Base-by-base conservation (phyloP, 2,797 vertebrate genomes). In the Poecilia picta region DNA sequence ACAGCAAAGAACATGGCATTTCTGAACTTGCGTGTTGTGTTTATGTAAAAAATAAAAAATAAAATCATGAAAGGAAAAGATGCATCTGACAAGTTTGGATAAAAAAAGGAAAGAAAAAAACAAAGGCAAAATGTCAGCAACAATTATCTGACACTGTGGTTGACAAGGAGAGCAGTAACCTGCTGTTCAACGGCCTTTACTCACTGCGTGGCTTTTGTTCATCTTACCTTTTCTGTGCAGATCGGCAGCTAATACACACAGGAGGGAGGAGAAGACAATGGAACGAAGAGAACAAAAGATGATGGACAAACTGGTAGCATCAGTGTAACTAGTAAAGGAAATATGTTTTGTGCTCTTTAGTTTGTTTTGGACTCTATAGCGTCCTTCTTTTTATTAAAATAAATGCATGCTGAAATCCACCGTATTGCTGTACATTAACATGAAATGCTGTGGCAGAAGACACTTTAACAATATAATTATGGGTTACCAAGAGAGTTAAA, bases 141-240 rank as follows among this genome's bases (percentile, higher is more conserved):
- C 95, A 95, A 96, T 96, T 96, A 96, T 93, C 86, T 74, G 89
- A 92, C 89, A 86, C 82, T 18, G 71, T 74, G 83, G 87, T 83
- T 90, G 91, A 90, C 72, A 81, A 89, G 85, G 82, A 90, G 91
- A 91, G 88, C 83, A 90, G 90, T 81, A 77, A 88, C 95, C 94
- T 89, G 95, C 95, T 95, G 95, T 92, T 95, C 93, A 73, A 79
- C 85, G 92, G 94, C 94, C 95, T 95, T 95, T 95, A 83, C 85
- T 81, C 33, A 0, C 64, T 57, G 73, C 76, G 79, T 74, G 84
- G 79, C 87, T 91, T 91, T 91, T 90, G 81, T 90, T 81, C 68
- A 84, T 88, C 73, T 81, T 83, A 81, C 88, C 82, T 89, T 85
- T 83, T 88, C 85, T 76, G 83, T 43, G 75, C 39, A 43, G 76